Percentiles rank a stretch among this genome's conserved stretches.
These are phyloP conservation scores for Gulo gulo DNA, from an alignment of 2,113 vertebrate genomes.

Conservation along the genomic window DNA sequence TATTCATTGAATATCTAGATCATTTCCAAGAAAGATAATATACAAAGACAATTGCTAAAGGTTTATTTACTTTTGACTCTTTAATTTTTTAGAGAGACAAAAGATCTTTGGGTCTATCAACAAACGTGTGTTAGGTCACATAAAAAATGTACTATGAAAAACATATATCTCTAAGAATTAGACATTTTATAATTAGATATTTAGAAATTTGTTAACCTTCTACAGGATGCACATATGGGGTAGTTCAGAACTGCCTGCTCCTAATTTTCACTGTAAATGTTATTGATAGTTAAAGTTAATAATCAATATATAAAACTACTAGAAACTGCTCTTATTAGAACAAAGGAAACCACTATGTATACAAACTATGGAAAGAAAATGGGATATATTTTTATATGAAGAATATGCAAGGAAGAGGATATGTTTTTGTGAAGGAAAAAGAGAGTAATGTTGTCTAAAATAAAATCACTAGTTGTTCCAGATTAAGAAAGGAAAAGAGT, in stretches of 20 bases:
- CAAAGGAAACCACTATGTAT: not conserved
- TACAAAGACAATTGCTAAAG: not conserved
- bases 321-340: not conserved
- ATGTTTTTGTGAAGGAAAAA: not conserved
- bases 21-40: not conserved
- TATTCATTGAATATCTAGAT: not conserved
- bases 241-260: not conserved
- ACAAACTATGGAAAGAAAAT: not conserved
- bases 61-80: not conserved
- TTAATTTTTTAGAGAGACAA: not conserved
- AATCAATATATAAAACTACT: not conserved
- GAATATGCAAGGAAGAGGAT: not conserved
- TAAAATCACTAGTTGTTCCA: not conserved
- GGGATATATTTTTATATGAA: not conserved
- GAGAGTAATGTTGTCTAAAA: not conserved
- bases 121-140: not conserved
- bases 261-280: not conserved
- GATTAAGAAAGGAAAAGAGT: not conserved
- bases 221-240: not conserved
- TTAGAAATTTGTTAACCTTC: not conserved
- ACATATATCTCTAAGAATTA: not conserved
- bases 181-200: not conserved
- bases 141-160: not conserved
- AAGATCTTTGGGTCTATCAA: not conserved
- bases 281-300: not conserved